A percentile compares a stretch with the other conserved stretches of the same genome.
These are phyloP conservation scores for Pogonophryne albipinna DNA, from an alignment of 2,797 vertebrate species.

Conservation along the genomic window DNA sequence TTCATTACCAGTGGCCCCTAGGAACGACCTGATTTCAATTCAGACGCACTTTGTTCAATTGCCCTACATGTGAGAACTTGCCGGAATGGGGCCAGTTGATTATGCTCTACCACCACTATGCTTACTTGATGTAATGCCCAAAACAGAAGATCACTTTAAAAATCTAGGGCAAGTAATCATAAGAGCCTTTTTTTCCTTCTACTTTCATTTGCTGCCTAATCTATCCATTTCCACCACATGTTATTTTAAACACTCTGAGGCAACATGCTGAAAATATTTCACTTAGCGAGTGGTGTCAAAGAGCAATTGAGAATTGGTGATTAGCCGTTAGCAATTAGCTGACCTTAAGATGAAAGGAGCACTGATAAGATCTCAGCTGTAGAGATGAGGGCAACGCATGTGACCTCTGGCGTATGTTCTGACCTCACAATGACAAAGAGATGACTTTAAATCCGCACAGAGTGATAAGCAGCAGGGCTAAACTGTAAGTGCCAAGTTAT, in stretches of 20 bases:
- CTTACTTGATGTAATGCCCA: conserved; percentile 81
- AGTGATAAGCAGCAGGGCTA: conserved; percentile 51
- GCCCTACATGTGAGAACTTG: conserved; percentile 78
- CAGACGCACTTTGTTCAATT: conserved; percentile 83
- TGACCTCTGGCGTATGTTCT: conserved; percentile 43
- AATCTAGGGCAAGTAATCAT: conserved; percentile 77
- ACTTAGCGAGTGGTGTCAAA: conserved; percentile 61
- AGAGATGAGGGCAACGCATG: conserved; percentile 53
- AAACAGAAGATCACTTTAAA: conserved; percentile 78
- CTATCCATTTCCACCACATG: conserved; percentile 42
- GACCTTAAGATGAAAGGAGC: conserved; percentile 68
- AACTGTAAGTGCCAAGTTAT: conserved; percentile 39
- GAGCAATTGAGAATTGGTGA: conserved; percentile 56
- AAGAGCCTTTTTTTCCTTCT: conserved; percentile 27
- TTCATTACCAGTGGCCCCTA: conserved; percentile 83
- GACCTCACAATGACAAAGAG: conserved; percentile 57
- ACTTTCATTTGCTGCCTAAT: conserved; percentile 35
- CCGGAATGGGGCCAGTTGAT: conserved; percentile 80
- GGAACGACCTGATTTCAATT: conserved; percentile 85
- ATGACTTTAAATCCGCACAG: conserved; percentile 38
- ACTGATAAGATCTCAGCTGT: conserved; percentile 41
- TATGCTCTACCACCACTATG: conserved; percentile 68
- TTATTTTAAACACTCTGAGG: conserved; percentile 40
- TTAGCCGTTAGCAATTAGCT: conserved; percentile 70
- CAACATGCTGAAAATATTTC: conserved; percentile 56